phyloP scores from a whole-genome alignment of 2,888 invertebrate genomes.

The Polydrusus pterygomalis region DNA sequence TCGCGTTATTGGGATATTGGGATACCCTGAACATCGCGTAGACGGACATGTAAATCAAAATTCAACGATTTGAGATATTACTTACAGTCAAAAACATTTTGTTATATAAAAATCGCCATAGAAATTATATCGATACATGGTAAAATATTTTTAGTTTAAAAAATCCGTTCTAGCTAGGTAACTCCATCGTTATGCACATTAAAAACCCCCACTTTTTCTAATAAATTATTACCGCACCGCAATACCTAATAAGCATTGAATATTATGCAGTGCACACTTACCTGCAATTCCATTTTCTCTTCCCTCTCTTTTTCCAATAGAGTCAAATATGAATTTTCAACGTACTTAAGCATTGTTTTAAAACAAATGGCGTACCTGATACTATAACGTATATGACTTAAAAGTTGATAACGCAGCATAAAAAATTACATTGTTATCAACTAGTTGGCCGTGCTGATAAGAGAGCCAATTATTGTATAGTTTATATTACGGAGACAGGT shows the following conservation, averaged over 20 bases:
- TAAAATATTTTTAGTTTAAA: too few species aligned
- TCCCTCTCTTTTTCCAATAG: conserved; percentile 49
- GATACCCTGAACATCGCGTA: too few species aligned
- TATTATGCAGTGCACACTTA: conserved; percentile 41
- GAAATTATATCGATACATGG: too few species aligned
- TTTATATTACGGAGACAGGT: conserved; percentile 15
- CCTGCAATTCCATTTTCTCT: conserved; percentile 54
- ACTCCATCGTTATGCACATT: too few species aligned
- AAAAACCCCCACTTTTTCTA: too few species aligned
- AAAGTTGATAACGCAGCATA: conserved; percentile 19
- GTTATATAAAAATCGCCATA: too few species aligned
- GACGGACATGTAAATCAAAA: too few species aligned
- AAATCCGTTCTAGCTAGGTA: too few species aligned
- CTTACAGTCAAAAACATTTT: too few species aligned
- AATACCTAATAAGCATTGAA: background rate
- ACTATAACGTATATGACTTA: conserved; percentile 4
- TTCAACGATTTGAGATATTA: too few species aligned
- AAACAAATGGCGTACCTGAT: conserved; percentile 3
- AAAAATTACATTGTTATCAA: conserved; percentile 29
- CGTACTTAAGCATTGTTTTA: conserved; percentile 46
- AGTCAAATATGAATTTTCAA: conserved; percentile 41
- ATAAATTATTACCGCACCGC: too few species aligned
- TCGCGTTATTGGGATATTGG: too few species aligned
- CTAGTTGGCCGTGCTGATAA: conserved; percentile 24
- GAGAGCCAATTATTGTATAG: conserved; percentile 10